Base-by-base conservation (phyloP, 1,140 invertebrate genomes). In the Argopecten irradians region DNA sequence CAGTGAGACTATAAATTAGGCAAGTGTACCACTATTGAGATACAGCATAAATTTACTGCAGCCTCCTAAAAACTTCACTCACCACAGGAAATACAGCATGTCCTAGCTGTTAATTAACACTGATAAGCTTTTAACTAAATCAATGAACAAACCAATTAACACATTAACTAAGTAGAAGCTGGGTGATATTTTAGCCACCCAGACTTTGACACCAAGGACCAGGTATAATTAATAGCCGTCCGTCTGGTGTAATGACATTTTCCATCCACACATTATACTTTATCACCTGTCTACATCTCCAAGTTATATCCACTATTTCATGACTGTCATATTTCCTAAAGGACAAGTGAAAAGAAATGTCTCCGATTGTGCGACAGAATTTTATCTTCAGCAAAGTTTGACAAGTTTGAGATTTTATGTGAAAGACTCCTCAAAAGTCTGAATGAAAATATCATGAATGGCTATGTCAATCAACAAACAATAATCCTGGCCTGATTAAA, bases 291-390 rank as follows among this genome's bases (percentile, higher is more conserved):
- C 55, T 71, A 71, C 55, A 71, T 71, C 55, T 71, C 55, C 22
- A 7, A 28, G 55, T 28, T 71, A n/a, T 71, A 28, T n/a, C n/a
- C 8, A n/a, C 22, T 28, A 28, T 71, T 71, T 71, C 55, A 71
- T 16, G n/a, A 71, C 55, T 71, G 55, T 71, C 55, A 71, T 71
- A 71, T 16, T 71, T 71, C 28, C 55, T 28, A 71, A 28, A 71
- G 55, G 28, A 71, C 55, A 71, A 71, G 55, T 71, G n/a, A 71
- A 71, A 71, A 71, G 55, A 71, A 71, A 71, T 28, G 55, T 71
- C 55, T 71, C 55, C 28, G 55, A 71, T 71, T 71, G 55, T 71
- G 55, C 28, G 55, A 71, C 55, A n/a, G n/a, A 71, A 71, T 71
- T 71, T 71, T 71, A 71, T 71, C 55, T 71, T 16, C 55, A 71